Conservation (phyloP, 2,888 invertebrate species). For the Xestia xanthographa region DNA sequence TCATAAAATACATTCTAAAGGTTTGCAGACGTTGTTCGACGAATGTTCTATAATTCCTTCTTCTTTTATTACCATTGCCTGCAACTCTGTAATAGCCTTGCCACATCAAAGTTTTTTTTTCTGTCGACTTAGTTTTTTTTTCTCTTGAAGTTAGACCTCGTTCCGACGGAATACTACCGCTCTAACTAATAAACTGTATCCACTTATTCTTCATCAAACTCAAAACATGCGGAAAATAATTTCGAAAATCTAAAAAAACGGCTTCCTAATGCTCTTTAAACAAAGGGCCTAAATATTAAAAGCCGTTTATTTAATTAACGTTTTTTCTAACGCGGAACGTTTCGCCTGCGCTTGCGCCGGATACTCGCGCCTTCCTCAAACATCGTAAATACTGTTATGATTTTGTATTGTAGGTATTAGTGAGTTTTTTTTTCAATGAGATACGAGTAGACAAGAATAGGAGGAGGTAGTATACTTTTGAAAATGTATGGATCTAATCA, state of each 20-base stretch:
- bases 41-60: background rate
- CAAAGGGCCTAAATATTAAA: conserved; percentile 67
- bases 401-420: conserved; percentile 45
- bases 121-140: background rate
- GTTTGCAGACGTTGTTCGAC: too few relatives aligned
- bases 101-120: background rate
- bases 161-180: conserved; percentile 13
- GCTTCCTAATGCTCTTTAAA: conserved; percentile 57
- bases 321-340: conserved; percentile 68
- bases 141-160: background rate
- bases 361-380: conserved; percentile 72
- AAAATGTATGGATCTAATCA: background rate
- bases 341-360: conserved; percentile 62
- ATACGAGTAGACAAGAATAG: background rate
- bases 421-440: conserved; percentile 10
- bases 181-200: conserved; percentile 19
- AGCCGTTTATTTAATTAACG: conserved; percentile 58
- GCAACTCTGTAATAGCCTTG: background rate
- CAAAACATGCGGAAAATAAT: conserved; percentile 46
- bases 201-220: conserved; percentile 18
- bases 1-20: too few relatives aligned
- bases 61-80: background rate
- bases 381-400: conserved; percentile 55
- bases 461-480: background rate
- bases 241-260: conserved; percentile 25